Base-by-base conservation (phyloP, 92 coral and sea anemone genomes). In the Palythoa grandis region DNA sequence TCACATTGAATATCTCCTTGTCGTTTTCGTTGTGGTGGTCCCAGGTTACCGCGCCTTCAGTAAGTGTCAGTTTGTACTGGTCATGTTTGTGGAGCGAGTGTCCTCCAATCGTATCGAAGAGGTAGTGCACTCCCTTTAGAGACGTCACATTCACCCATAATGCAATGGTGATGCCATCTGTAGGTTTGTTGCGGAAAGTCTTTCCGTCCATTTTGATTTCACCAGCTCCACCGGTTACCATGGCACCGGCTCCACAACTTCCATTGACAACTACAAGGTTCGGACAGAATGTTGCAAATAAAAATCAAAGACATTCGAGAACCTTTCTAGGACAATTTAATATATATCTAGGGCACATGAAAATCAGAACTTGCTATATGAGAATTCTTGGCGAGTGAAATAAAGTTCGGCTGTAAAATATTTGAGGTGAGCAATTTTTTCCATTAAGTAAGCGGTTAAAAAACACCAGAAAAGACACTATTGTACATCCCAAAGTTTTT, bases 171-270 rank as follows among this genome's bases (percentile, higher is more conserved):
- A 96, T 89, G 2, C 92, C 98, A 72, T 96, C 97, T 20, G 95
- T 93, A 16, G 99, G 99, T 86, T 96, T 96, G 88, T 94, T 96
- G 37, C 98, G 96, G 58, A 96, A 88, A 7, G 99, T 96, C 78
- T 86, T 92, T 38, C 99, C 99, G 88, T 96, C 95, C 19, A 96
- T 92, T 79, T 91, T 89, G 52, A 96, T 88, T 61, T 93, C 94
- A 68, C 95, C 98, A n/a, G 88, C 92, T 40, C 96, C 92, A 40
- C 95, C 95, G 25, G 86, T 93, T n/a, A 96, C 76, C 90, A 86
- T 96, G 0, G 90, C 88, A 19, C 98, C 99, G 40, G 89, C 92
- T 16, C 96, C 97, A 74, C 99, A 96, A 58, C 94, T 96, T 57
- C 99, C 99, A 68, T 93, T 94, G 74, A 89, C 88, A 67, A 88